Evolutionary conservation across 2,888 invertebrate genomes (phyloP).

Genomic region (Lysandra bellargus): DNA sequence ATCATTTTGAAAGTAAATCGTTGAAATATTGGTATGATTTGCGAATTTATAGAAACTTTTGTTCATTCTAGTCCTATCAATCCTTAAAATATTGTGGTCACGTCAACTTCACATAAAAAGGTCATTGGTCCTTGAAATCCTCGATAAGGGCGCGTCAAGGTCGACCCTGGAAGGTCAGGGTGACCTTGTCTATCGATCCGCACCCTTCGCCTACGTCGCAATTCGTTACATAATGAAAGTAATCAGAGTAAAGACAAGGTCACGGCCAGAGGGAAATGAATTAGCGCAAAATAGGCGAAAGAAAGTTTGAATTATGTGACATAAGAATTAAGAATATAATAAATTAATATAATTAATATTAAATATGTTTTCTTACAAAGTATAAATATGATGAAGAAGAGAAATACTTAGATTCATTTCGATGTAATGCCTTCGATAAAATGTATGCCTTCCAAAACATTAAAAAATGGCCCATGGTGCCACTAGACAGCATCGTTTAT

Average conservation of each 20-base stretch:
- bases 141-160: slow-evolving; percentile 47
- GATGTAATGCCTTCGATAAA: too few species aligned
- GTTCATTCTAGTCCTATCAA: not conserved
- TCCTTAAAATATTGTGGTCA: slow-evolving; percentile 21
- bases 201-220: slow-evolving; percentile 16
- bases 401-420: too few species aligned
- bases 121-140: slow-evolving; percentile 47
- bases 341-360: too few species aligned
- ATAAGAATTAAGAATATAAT: not conserved
- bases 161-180: slow-evolving; percentile 48
- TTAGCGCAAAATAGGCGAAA: not conserved
- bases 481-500: too few species aligned
- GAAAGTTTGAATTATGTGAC: not conserved
- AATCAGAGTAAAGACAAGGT: not conserved
- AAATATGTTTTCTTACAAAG: too few species aligned
- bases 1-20: not conserved
- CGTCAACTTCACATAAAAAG: slow-evolving; percentile 40
- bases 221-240: slow-evolving; percentile 25
- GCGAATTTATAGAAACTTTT: not conserved
- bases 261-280: not conserved
- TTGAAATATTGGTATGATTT: not conserved
- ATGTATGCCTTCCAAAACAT: too few species aligned
- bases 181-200: slow-evolving; percentile 42
- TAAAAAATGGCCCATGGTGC: too few species aligned
- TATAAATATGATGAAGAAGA: too few species aligned